Conservation (phyloP, 1,140 invertebrate genomes). For the Yoshiicerus persimilis region DNA sequence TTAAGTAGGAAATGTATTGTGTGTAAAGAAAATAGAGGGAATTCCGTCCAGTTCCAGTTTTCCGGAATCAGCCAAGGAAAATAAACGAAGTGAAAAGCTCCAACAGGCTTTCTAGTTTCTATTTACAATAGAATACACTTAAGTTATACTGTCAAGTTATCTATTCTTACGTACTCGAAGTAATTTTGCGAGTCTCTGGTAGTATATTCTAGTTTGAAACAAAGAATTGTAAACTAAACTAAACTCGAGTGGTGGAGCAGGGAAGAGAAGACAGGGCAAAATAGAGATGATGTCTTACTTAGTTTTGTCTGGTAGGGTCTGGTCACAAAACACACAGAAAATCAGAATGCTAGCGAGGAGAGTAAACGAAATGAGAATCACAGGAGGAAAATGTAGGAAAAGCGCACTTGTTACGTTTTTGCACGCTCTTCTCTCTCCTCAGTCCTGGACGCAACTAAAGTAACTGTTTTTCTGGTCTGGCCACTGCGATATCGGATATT, state of each 20-base stretch:
- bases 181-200: background rate
- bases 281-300: too few species aligned
- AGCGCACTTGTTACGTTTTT: background rate
- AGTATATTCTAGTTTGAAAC: too few species aligned
- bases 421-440: too few species aligned
- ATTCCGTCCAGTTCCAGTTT: background rate
- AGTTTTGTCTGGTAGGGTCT: too few species aligned
- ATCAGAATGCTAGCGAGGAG: too few species aligned
- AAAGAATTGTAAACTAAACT: too few species aligned
- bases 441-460: too few species aligned
- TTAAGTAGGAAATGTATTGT: background rate
- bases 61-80: background rate
- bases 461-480: too few species aligned
- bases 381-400: background rate
- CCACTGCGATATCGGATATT: too few species aligned
- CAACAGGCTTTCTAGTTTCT: background rate
- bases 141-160: background rate
- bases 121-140: background rate
- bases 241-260: too few species aligned
- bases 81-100: background rate
- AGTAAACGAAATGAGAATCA: background rate
- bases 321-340: too few species aligned
- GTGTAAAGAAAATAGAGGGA: background rate
- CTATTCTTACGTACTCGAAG: background rate
- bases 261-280: too few species aligned